phyloP scores from a whole-genome alignment of 2,888 invertebrate genomes.

The Steromphala cineraria region DNA sequence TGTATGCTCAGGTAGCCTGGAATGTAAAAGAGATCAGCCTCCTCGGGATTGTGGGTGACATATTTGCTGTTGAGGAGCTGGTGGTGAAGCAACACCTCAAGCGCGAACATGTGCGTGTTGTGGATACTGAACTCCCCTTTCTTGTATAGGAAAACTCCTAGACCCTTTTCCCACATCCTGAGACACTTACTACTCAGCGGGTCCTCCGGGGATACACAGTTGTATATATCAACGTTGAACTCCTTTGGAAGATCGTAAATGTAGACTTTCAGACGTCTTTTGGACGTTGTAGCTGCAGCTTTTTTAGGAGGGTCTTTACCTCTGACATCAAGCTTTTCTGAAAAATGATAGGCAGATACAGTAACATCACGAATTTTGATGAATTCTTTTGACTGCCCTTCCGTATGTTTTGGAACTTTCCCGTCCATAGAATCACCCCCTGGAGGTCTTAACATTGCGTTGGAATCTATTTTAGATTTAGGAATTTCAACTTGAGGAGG shows the following conservation, averaged over 20 bases:
- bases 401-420: too few species aligned
- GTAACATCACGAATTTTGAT: too few species aligned
- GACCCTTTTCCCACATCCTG: conserved; percentile 15
- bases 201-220: not conserved
- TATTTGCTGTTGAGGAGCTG: conserved; percentile 52
- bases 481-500: too few species aligned
- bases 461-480: too few species aligned
- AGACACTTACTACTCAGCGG: not conserved
- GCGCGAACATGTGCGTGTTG: conserved; percentile 53
- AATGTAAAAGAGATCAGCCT: conserved; percentile 57
- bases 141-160: conserved; percentile 20
- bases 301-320: too few species aligned
- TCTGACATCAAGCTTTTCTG: too few species aligned
- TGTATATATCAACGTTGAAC: conserved; percentile 20
- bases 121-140: conserved; percentile 29
- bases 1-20: conserved; percentile 49
- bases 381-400: too few species aligned
- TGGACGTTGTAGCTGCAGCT: too few species aligned
- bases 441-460: too few species aligned
- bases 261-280: conserved; percentile 21
- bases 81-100: conserved; percentile 58
- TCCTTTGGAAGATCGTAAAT: conserved; percentile 23
- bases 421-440: too few species aligned
- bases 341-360: too few species aligned
- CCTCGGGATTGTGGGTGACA: conserved; percentile 41